Evolutionary conservation across 2,888 invertebrate genomes (phyloP), one percentile per base, ranked within the genome.

Genomic region (Phengaris arion): DNA sequence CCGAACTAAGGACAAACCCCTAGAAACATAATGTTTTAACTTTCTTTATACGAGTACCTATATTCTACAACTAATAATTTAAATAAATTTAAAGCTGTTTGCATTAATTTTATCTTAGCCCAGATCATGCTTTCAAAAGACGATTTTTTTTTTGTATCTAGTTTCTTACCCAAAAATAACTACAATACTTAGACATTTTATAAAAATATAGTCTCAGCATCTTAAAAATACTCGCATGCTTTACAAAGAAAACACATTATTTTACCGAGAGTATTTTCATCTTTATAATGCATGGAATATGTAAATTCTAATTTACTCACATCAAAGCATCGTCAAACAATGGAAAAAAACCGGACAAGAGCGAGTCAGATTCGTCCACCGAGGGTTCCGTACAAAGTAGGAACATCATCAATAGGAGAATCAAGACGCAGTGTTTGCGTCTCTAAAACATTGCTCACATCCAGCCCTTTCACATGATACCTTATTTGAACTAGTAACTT

Each of bases 221-320:
- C 64, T 45, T 64, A 64, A 64, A 59, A 64, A 64, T 64, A 64
- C 35, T 13, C 59, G 4, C 35, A 13, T 7, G 35, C 64, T 64
- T 69, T 48, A 69, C 46, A 48, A 48, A 69, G 48, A 69, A 48
- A 48, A 69, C 12, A 48, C n/a, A 48, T 64, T 64, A 54, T 59
- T 54, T 59, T 59, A 59, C 22, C 3, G 22, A 68, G 48, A 48
- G 12, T 48, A 48, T 69, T 69, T 48, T 48, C 46, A 9, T 15
- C 9, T 69, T 48, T 48, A 48, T 22, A 52, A 70, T 70, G 70
- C 48, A 72, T 52, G 52, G 51, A 72, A 72, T 51, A 72, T 52
- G 72, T 72, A 72, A 72, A 72, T 72, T 54, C 54, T 54, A 72
- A 72, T 72, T 72, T 72, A 69, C 46, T 69, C 22, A 72, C 72